Base-by-base conservation (phyloP, 1,140 invertebrate genomes). In the Diploscapter pachys region DNA sequence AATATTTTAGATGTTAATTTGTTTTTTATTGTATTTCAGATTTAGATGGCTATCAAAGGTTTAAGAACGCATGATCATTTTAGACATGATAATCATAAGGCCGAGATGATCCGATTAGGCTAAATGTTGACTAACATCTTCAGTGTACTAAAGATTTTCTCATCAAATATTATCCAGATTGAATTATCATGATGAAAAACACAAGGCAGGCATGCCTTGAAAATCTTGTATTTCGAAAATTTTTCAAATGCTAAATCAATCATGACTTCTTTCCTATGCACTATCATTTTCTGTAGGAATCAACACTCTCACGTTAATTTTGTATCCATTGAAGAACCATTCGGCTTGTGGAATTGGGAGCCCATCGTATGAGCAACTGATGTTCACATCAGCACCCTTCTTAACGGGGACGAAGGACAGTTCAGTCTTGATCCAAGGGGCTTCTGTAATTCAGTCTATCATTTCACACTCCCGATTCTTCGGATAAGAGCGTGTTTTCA, bases 241-340 rank as follows among this genome's bases (percentile, higher is more conserved):
- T 31, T 72, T 61, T 31, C 31, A 31, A 31, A 31, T 31, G 31
- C 31, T 31, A 31, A 31, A 31, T 31, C 31, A 31, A 31, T 31
- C 31, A 1, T 31, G 31, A 31, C 31, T 31, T 31, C 31, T 31
- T 31, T 31, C 31, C 31, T 31, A 1, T 31, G 31, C 31, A 31
- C 31, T 31, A 31, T 31, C 31, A 31, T 31, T 31, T 31, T 31
- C 31, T 31, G 31, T 31, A 31, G 31, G 31, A 31, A 31, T 31
- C 31, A 31, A 31, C 31, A 31, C 31, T 51, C 76, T 31, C 52
- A 78, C 76, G 62, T 75, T 75, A 49, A 78, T 66, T 57, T 74
- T 78, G 63, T 69, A 75, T 48, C 72, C 72, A 67, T 78, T 78
- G 76, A 78, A 78, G 13, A 75, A 55, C 76, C 76, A 78, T 63